phyloP scores from a whole-genome alignment of 35 echinoderm and acorn worm genomes.

The Patiria miniata region DNA sequence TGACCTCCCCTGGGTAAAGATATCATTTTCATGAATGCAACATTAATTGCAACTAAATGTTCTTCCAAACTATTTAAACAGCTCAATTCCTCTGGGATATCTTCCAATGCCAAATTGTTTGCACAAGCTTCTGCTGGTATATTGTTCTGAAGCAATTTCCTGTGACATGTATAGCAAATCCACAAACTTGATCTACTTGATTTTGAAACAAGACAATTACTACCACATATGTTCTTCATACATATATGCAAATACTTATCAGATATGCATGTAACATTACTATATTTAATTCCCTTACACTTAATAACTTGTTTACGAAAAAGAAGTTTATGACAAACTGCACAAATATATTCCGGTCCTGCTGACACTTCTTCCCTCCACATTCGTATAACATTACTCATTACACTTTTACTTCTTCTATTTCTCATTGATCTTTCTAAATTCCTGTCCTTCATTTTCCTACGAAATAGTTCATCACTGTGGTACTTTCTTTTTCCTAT shows the following conservation, averaged over 20 bases:
- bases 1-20: constrained; percentile 54
- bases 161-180: too few species aligned
- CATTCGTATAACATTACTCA: constrained; percentile 3
- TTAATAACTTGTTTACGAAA: constrained; percentile 47
- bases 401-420: too few species aligned
- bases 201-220: neutral
- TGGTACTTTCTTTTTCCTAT: too few species aligned
- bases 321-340: constrained; percentile 49
- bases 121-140: constrained; percentile 29
- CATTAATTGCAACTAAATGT: too few species aligned
- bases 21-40: constrained; percentile 66
- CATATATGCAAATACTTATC: constrained; percentile 45
- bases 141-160: constrained; percentile 11
- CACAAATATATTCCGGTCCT: constrained; percentile 60
- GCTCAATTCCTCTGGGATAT: too few species aligned
- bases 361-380: constrained; percentile 43
- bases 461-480: too few species aligned
- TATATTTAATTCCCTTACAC: constrained; percentile 42
- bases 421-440: too few species aligned
- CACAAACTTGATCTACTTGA: constrained; percentile 38
- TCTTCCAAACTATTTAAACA: constrained; percentile 44
- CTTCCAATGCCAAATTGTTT: too few species aligned
- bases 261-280: constrained; percentile 23
- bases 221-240: neutral
- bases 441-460: neutral